Evolutionary conservation across 2,888 invertebrate species (phyloP), one percentile per base, ranked within the genome.

Genomic region (Rugalucina vietnamica): DNA sequence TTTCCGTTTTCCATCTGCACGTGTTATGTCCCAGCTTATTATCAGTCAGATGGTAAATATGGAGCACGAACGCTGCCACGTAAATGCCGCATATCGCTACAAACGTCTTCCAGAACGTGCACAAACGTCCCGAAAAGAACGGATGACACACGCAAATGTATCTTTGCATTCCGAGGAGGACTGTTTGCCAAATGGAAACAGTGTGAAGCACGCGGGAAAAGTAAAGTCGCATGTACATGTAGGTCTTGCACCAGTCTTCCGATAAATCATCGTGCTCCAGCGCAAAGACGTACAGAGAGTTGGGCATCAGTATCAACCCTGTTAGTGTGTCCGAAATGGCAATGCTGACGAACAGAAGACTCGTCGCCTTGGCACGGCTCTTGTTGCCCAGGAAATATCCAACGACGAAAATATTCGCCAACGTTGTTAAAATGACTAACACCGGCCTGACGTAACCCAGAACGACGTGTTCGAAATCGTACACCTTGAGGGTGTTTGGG

Each of bases 71-170:
- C 0, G 90, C 85, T 8, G 79, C 32, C 2, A 79, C 27, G 50
- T 89, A 89, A n/a, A 86, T 84, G 0, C 79, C 57, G 8, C 80
- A 65, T 3, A 90, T 89, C 1, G 79, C 50, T 1, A 81, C 73
- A 10, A 88, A 73, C 12, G 88, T 89, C 39, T 89, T 89, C 69
- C 83, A 74, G n/a, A 88, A 75, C 1, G 90, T 90, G 50, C 90
- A 90, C 4, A 84, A 57, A 34, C 78, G 43, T 21, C 88, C 57
- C 29, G 89, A 89, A 3, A 81, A 82, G 60, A 89, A 90, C 0
- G 90, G 90, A 49, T 89, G 87, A 79, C 90, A 90, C 21, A 90
- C 89, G 65, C 89, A 90, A 65, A 89, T 65, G 49, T 89, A 90
- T 50, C 90, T 70, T 57, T 90, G 90, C 24, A 86, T 60, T 0